Evolutionary conservation across 2,888 invertebrate species (phyloP), one percentile per base, ranked within the genome.

Genomic region (Campopleginae sp.): DNA sequence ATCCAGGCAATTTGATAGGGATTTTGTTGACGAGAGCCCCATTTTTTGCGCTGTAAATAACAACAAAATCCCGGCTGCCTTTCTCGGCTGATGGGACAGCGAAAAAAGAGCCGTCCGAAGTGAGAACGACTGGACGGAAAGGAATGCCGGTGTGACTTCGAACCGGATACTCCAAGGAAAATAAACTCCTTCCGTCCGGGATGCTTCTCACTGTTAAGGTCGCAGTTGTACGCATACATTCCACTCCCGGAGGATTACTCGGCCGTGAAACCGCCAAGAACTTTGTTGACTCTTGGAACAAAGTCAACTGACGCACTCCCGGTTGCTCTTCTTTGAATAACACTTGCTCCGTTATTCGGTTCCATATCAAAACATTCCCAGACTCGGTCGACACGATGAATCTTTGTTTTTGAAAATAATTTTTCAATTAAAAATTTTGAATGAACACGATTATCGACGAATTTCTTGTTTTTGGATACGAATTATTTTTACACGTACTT

Each of bases 371-470:
- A 48, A 99, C 95, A 91, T 98, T 97, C 0, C 98, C 98, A 0
- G 98, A 98, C 92, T 99, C 99, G 0, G 98, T 97, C 0, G 98
- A 98, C 17, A 98, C 95, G 0, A 99, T 97, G 89, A 97, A 96
- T 77, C 95, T 95, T 86, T 2, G 31, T 54, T 44, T 14, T 42
- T 17, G 31, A 31, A 66, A 70, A 79, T 17, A 14, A 23, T 17
- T 27, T 61, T 44, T 19, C 17, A 42, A 14, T 12, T 74, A 12
- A 38, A 19, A 42, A 38, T 12, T 66, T 23, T 23, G 3, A 19
- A 23, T 54, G 3, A 23, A 23, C 6, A n/a, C 14, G 4, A 58
- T 58, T 27, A 58, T 58, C 27, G 10, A 51, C 7, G 2, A 51
- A n/a, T 54, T 58, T n/a, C 4, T 23, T 33, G 14, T 38, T 61